These are phyloP conservation scores for Cetoscarus ocellatus DNA, from an alignment of 2,797 vertebrate species.

Conservation along the genomic window DNA sequence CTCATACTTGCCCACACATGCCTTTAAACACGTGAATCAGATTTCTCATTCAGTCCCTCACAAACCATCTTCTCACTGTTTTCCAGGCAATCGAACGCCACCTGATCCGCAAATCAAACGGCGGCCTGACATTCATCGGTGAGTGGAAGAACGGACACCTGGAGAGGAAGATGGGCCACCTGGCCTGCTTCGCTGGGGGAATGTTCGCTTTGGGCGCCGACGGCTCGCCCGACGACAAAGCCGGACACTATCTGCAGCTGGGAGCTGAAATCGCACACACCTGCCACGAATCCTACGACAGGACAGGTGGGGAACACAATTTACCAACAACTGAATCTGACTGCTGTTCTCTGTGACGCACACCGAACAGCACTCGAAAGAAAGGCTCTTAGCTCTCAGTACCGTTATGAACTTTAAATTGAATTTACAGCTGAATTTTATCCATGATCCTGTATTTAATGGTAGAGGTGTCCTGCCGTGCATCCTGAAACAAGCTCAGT, in stretches of 20 bases:
- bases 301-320: slow-evolving; percentile 86
- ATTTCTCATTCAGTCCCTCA: neutral
- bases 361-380: too few relatives aligned
- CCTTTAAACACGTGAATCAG: neutral
- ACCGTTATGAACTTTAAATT: too few relatives aligned
- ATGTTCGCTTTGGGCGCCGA: slow-evolving; percentile 98
- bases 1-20: neutral
- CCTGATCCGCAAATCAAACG: slow-evolving; percentile 95
- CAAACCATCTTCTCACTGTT: neutral
- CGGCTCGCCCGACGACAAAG: slow-evolving; percentile 94
- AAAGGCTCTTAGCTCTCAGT: too few relatives aligned
- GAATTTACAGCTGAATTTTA: too few relatives aligned
- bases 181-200: slow-evolving; percentile 97
- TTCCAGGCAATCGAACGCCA: slow-evolving; percentile 96
- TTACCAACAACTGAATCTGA: too few relatives aligned
- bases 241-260: slow-evolving; percentile 96
- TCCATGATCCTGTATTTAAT: too few relatives aligned
- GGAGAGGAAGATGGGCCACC: slow-evolving; percentile 98
- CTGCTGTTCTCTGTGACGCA: too few relatives aligned
- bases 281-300: slow-evolving; percentile 97
- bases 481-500: too few relatives aligned
- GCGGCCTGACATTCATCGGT: slow-evolving; percentile 95
- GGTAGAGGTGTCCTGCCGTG: too few relatives aligned
- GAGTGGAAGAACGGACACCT: slow-evolving; percentile 99
- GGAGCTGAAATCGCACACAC: slow-evolving; percentile 99